A percentile compares a stretch with the other conserved stretches of the same genome.
These are phyloP conservation scores for Hydrolagus colliei DNA, from an alignment of 2,797 vertebrate species.

Conservation along the genomic window DNA sequence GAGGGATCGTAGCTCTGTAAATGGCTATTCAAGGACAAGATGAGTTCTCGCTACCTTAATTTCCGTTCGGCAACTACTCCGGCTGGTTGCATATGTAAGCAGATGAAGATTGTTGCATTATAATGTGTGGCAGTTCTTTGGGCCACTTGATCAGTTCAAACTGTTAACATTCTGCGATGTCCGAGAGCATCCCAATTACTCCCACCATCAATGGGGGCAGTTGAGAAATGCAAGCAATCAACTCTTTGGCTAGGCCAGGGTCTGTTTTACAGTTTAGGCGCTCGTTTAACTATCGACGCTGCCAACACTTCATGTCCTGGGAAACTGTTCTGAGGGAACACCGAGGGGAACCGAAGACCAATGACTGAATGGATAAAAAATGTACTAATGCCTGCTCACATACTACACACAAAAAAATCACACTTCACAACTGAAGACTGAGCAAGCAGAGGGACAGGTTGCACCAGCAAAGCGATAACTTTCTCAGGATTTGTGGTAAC, in stretches of 20 bases:
- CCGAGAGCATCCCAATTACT: background rate
- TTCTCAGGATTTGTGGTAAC: conserved; percentile 13
- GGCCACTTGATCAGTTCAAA: background rate
- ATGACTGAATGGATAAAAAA: too few species aligned
- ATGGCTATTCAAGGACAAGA: conserved; percentile 9
- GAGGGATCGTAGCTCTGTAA: background rate
- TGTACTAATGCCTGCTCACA: background rate
- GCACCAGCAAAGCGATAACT: background rate
- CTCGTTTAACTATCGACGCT: background rate
- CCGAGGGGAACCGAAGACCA: background rate
- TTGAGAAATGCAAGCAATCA: background rate
- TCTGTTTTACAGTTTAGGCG: background rate
- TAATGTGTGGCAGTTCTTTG: background rate
- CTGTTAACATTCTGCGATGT: background rate
- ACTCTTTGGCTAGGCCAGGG: too few species aligned
- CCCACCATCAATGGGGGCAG: background rate
- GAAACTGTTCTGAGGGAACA: background rate
- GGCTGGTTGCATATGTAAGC: background rate
- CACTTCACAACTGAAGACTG: background rate
- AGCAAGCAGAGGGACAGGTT: background rate
- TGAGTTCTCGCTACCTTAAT: conserved; percentile 8
- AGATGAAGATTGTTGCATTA: background rate
- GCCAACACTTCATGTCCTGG: background rate
- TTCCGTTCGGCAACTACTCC: background rate
- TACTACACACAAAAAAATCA: background rate